Conservation (phyloP, 2,888 invertebrate genomes). For the Sphinx pinastri region DNA sequence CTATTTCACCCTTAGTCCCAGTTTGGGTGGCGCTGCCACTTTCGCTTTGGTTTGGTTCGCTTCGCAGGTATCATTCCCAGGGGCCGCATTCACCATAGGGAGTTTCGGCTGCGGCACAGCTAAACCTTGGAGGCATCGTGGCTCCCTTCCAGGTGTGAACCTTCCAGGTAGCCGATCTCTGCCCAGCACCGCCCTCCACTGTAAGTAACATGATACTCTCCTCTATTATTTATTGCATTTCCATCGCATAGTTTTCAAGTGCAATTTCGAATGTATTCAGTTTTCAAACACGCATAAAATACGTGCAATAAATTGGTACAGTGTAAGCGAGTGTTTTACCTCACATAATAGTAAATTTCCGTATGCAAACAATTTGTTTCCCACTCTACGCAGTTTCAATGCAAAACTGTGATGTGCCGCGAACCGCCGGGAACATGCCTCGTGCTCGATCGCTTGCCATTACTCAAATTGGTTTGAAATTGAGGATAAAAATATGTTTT, state of each 20-base stretch:
- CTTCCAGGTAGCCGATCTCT: too few species aligned
- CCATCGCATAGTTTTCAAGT: too few species aligned
- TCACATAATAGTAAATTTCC: constrained; percentile 2
- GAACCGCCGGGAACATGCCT: neutral
- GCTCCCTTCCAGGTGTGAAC: too few species aligned
- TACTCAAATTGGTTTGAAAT: constrained; percentile 31
- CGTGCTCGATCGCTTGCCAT: constrained; percentile 17
- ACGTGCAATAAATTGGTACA: neutral
- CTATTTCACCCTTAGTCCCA: too few species aligned
- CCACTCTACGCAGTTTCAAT: constrained; percentile 17
- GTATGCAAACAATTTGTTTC: constrained; percentile 18
- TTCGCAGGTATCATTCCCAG: too few species aligned
- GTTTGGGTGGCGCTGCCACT: too few species aligned
- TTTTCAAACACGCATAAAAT: neutral
- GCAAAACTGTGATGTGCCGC: constrained; percentile 15
- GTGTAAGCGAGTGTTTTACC: neutral
- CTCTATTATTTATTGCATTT: neutral
- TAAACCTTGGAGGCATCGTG: too few species aligned
- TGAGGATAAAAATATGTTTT: neutral
- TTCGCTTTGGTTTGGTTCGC: too few species aligned
- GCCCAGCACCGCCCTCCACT: too few species aligned
- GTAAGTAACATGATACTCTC: neutral
- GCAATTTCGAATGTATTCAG: too few species aligned
- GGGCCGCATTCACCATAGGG: too few species aligned
- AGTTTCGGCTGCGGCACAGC: too few species aligned